phyloP scores from a whole-genome alignment of 2,888 invertebrate genomes.

The Habrosyne pyritoides region DNA sequence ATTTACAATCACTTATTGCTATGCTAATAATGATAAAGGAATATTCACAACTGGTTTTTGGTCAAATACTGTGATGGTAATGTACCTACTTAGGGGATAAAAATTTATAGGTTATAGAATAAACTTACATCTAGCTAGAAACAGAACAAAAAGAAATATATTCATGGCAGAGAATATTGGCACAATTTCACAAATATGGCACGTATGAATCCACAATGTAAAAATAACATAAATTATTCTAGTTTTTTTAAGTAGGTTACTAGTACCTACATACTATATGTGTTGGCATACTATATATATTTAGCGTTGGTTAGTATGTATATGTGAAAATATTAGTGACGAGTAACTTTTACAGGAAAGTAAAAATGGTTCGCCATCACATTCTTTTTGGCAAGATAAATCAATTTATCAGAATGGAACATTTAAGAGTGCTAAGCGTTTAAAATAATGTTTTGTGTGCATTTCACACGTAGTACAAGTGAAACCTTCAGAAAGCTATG shows the following conservation, averaged over 20 bases:
- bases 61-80: slow-evolving; percentile 70
- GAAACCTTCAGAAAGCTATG: no score
- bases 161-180: slow-evolving; percentile 46
- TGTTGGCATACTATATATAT: neutral
- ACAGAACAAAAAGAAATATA: slow-evolving; percentile 20
- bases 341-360: no score
- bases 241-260: neutral
- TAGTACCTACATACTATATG: neutral
- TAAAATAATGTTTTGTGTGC: no score
- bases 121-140: slow-evolving; percentile 17
- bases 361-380: no score
- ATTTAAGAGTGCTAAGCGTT: no score
- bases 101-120: slow-evolving; percentile 24
- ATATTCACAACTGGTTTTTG: slow-evolving; percentile 65
- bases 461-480: no score
- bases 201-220: slow-evolving; percentile 33
- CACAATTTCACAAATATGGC: slow-evolving; percentile 34
- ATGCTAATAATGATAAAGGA: slow-evolving; percentile 27
- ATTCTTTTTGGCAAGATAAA: no score
- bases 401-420: no score
- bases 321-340: no score
- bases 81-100: slow-evolving; percentile 41
- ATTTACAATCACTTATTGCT: slow-evolving; percentile 13
- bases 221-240: neutral
- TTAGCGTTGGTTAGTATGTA: no score